These are phyloP conservation scores for Caenorhabditis afra DNA, from an alignment of 2,888 invertebrate genomes.

Conservation along the genomic window DNA sequence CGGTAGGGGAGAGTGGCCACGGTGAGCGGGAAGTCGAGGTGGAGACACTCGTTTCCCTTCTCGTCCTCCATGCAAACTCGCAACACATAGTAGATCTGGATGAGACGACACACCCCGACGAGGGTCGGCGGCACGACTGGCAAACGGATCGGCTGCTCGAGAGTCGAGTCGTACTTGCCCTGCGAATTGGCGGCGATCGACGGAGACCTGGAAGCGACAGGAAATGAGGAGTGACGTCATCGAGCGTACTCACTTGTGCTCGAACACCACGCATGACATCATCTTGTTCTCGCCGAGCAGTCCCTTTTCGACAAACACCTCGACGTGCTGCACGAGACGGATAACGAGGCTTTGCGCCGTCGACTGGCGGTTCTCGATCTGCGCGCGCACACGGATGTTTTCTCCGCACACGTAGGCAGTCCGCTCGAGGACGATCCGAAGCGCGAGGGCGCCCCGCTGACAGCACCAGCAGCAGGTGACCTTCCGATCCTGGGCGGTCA, in stretches of 20 bases:
- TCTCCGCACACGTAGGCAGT: constrained; percentile 85
- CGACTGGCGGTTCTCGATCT: constrained; percentile 79
- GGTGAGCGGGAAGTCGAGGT: constrained; percentile 87
- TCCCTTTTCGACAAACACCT: constrained; percentile 87
- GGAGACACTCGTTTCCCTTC: constrained; percentile 86
- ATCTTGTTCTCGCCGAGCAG: constrained; percentile 87
- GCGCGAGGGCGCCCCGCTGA: constrained; percentile 85
- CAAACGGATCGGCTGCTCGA: constrained; percentile 85
- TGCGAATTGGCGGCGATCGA: constrained; percentile 74
- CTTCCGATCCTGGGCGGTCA: constrained; percentile 85
- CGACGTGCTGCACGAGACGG: constrained; percentile 83
- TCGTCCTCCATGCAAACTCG: constrained; percentile 87
- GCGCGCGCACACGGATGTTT: constrained; percentile 75
- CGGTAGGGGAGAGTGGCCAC: constrained; percentile 86
- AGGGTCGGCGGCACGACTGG: constrained; percentile 88
- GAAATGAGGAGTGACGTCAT: constrained; percentile 21
- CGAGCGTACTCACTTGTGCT: constrained; percentile 83
- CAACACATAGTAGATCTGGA: constrained; percentile 87
- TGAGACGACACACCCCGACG: constrained; percentile 86
- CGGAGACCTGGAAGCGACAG: constrained; percentile 67
- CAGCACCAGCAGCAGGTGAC: constrained; percentile 87
- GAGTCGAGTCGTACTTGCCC: constrained; percentile 84
- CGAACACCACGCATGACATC: constrained; percentile 86
- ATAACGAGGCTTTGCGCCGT: constrained; percentile 67
- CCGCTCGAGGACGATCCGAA: constrained; percentile 86